phyloP scores from a whole-genome alignment of 1,140 invertebrate genomes.

The Ditylenchus dipsaci region DNA sequence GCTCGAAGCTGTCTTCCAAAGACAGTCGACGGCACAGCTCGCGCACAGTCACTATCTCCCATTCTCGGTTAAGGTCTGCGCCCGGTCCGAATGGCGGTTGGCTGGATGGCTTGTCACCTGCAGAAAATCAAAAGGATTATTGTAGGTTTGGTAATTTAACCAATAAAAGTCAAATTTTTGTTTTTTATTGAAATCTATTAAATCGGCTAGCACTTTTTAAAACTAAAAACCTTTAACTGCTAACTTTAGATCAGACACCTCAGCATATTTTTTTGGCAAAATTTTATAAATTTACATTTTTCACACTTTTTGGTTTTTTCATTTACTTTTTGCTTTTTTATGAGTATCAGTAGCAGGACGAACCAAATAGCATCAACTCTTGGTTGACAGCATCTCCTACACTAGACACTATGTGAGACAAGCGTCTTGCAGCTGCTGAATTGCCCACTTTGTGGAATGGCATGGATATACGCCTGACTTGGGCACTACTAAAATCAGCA shows the following conservation, averaged over 20 bases:
- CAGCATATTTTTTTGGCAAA: too few species aligned
- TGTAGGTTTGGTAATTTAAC: too few species aligned
- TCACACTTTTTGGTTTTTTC: conserved; percentile 12
- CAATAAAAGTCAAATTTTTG: neutral
- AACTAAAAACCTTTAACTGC: too few species aligned
- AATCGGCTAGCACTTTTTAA: conserved; percentile 2
- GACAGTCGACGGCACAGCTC: conserved; percentile 59
- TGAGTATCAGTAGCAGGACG: conserved; percentile 1
- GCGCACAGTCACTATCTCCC: conserved; percentile 60
- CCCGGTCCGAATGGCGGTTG: conserved; percentile 22
- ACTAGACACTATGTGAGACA: conserved; percentile 30
- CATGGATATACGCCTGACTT: conserved; percentile 39
- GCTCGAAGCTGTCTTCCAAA: conserved; percentile 50
- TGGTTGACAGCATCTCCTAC: conserved; percentile 38
- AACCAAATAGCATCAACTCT: conserved; percentile 21
- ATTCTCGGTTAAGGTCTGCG: conserved; percentile 54
- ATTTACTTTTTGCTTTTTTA: conserved; percentile 4
- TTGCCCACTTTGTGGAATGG: conserved; percentile 37
- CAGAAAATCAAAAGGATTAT: neutral
- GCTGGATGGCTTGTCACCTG: conserved; percentile 36
- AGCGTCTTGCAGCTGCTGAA: conserved; percentile 18
- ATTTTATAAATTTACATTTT: neutral
- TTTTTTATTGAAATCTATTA: neutral
- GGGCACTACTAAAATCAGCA: conserved; percentile 15
- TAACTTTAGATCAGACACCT: too few species aligned